phyloP scores from a whole-genome alignment of 2,888 invertebrate species.

The Lasioglossum morio region DNA sequence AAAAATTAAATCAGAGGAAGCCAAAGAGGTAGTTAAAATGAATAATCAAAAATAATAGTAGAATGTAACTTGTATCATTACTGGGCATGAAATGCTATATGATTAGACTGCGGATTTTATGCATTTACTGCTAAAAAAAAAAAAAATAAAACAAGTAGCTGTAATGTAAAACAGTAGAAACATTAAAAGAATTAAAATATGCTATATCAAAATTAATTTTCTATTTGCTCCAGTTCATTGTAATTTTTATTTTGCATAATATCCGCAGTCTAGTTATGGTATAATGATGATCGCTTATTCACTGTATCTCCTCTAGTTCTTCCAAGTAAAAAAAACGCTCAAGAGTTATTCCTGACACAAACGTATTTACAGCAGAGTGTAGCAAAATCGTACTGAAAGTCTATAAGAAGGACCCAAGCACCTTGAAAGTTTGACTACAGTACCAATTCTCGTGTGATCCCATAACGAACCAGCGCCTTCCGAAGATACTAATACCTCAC shows the following conservation, averaged over 20 bases:
- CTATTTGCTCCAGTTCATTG: neutral
- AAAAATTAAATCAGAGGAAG: conserved; percentile 34
- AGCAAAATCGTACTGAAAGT: conserved; percentile 38
- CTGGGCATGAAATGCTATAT: neutral
- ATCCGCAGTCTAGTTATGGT: neutral
- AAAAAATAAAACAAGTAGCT: neutral
- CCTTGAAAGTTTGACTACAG: conserved; percentile 56
- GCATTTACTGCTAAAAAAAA: neutral
- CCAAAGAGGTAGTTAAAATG: conserved; percentile 36
- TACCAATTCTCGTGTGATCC: conserved; percentile 58
- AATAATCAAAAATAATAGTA: neutral
- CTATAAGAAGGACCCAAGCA: conserved; percentile 66
- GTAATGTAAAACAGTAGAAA: neutral
- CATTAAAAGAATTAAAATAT: neutral
- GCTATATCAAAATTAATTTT: neutral
- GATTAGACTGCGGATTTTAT: neutral
- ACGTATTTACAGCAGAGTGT: conserved; percentile 51
- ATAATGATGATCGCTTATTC: conserved; percentile 8
- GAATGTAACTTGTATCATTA: neutral
- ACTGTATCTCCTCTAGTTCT: conserved; percentile 49
- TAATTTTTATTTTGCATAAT: neutral
- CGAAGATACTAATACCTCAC: conserved; percentile 59
- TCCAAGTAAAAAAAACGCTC: conserved; percentile 25
- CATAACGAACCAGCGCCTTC: conserved; percentile 70
- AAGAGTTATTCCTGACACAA: conserved; percentile 46